Evolutionary conservation across 2,888 invertebrate species (phyloP).

Genomic region (Metopia argyrocephala): DNA sequence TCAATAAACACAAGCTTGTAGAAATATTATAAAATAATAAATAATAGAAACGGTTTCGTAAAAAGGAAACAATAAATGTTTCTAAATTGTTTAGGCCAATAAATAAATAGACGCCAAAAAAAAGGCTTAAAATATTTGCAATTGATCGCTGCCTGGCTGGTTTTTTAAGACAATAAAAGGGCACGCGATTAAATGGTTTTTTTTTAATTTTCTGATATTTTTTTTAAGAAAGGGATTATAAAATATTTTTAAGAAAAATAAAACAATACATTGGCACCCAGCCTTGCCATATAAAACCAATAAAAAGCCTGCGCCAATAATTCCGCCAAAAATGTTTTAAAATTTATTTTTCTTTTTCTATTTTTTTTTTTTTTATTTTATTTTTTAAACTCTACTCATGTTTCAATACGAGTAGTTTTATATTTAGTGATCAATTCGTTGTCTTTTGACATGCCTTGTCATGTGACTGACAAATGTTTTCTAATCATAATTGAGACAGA

Average conservation of each 20-base stretch:
- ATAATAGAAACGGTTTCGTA: conserved; percentile 32
- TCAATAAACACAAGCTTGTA: conserved; percentile 40
- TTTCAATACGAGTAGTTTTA: not conserved
- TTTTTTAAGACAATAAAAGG: not conserved
- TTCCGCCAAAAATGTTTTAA: conserved; percentile 11
- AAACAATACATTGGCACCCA: conserved; percentile 13
- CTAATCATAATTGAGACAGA: conserved; percentile 51
- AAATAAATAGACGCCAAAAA: conserved; percentile 28
- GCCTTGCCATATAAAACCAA: not conserved
- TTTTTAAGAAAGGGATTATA: conserved; percentile 38
- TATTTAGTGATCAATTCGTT: not conserved
- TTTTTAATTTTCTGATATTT: too few species aligned
- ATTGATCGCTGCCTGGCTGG: not conserved
- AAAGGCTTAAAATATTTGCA: not conserved
- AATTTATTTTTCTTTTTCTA: not conserved
- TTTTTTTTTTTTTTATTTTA: too few species aligned
- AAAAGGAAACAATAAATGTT: conserved; percentile 41
- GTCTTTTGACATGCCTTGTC: conserved; percentile 27
- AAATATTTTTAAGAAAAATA: not conserved
- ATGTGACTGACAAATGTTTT: conserved; percentile 60
- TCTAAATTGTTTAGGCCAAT: conserved; percentile 47
- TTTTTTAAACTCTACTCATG: not conserved
- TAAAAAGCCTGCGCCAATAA: conserved; percentile 51
- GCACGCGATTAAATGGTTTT: conserved; percentile 34
- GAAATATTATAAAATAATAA: not conserved